Evolutionary conservation across 2,113 vertebrate genomes (phyloP), one percentile per base, ranked within the genome.

Genomic region (Halcyon senegalensis): DNA sequence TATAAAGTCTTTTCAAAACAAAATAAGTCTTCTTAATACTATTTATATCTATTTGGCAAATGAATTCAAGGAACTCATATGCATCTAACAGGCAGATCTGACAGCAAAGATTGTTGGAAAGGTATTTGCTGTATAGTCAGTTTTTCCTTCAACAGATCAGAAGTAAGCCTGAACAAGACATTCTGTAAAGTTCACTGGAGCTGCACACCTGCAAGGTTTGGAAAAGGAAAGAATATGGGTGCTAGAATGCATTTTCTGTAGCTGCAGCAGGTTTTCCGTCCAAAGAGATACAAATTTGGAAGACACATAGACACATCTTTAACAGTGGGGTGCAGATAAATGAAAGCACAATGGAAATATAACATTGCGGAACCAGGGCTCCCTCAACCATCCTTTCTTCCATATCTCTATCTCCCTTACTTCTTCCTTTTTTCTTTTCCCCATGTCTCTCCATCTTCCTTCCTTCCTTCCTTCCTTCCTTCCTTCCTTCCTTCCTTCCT

Each of bases 11-110:
- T 84, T 90, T 82, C 23, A 91, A 92, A 96, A 77, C 74, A 16
- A 92, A 70, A 50, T 72, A 68, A 68, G 5, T 43, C 51, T 86
- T 73, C 43, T 75, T 87, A 63, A 62, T 48, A 33, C 56, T 93
- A 58, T 89, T 92, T 78, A 23, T 93, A 91, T 82, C 25, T 53
- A 14, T 84, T 90, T 92, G 53, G 44, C 39, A 93, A 94, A 81
- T 60, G 16, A 4, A 75, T 84, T 86, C 35, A 89, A 72, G 28
- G 62, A 62, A 63, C 17, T 86, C 31, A 62, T 41, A n/a, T 62
- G 56, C 68, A 53, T 85, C 50, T 90, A 66, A 62, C 30, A 76
- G 58, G 27, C 35, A 86, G 67, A 69, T 91, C 50, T 83, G 75
- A 91, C 64, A 93, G 60, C 19, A 62, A 73, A 89, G 66, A 39